Evolutionary conservation across 1,140 invertebrate species (phyloP), one percentile per base, ranked within the genome.

Genomic region (Drosophila melanica): DNA sequence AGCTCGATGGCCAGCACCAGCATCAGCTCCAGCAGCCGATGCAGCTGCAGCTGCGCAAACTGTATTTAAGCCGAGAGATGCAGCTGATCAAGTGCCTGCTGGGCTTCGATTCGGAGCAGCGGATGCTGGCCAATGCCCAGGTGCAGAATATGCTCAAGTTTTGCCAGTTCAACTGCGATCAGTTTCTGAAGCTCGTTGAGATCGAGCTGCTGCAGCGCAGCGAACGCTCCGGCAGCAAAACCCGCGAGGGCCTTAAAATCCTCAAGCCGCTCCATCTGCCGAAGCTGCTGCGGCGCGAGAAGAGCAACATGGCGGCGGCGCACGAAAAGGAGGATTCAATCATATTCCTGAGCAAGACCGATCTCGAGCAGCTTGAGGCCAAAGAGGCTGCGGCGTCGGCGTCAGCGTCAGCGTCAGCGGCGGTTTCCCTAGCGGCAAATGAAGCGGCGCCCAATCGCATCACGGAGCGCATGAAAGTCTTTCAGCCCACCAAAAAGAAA

Each of bases 251-350:
- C 60, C 92, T 93, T 3, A 74, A 93, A 92, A 89, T 94, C 91
- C 74, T 94, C 81, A 63, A 92, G 92, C 69, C 93, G 81, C 71
- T 94, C 92, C 67, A 92, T 93, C 93, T 78, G 91, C 93, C 65
- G 92, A 94, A 92, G 92, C 91, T 85, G 91, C 92, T 90, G 92
- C 92, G 84, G 81, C 93, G 60, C 73, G 94, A 63, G 93, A 94
- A 93, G 90, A 94, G 92, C 41, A 75, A 77, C 44, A 94, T 94
- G 67, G 30, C 78, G 14, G 93, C 93, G 3, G 33, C 33, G 1
- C 93, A 94, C 62, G 94, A 94, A 79, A 94, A 93, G 33, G 94
- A 94, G 90, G 94, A 94, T 33, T 94, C 94, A 0, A 94, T 94
- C 33, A 94, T 94, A 91, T 94, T 94, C 82, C 92, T 94, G 63